Evolutionary conservation across 2,113 vertebrate species (phyloP).

Genomic region (Stigmatopora argus): DNA sequence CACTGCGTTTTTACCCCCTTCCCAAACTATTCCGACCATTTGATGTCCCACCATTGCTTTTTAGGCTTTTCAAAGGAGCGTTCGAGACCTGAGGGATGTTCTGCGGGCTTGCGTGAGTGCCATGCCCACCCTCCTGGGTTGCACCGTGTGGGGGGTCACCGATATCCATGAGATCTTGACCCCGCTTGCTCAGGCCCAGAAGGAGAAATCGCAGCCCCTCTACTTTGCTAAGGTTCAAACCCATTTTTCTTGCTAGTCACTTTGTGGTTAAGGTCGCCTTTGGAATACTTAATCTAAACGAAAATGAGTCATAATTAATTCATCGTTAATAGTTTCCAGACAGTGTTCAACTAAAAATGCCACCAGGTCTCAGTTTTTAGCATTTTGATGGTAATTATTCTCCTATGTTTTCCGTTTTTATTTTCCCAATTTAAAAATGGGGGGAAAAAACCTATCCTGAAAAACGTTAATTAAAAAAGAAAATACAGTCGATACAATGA

Average conservation of each 20-base stretch:
- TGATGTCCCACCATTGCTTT: neutral
- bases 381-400: too few relatives aligned
- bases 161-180: slow-evolving; percentile 76
- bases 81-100: slow-evolving; percentile 76
- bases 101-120: slow-evolving; percentile 74
- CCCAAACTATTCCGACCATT: neutral
- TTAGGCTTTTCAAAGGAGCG: slow-evolving; percentile 9
- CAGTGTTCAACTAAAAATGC: too few relatives aligned
- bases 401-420: too few relatives aligned
- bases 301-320: too few relatives aligned
- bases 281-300: too few relatives aligned
- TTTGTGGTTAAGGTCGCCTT: neutral
- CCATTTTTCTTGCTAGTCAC: slow-evolving; percentile 21
- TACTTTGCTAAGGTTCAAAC: slow-evolving; percentile 87
- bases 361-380: too few relatives aligned
- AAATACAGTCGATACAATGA: too few relatives aligned
- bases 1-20: neutral
- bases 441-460: too few relatives aligned
- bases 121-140: slow-evolving; percentile 71
- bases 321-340: too few relatives aligned
- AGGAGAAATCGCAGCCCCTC: slow-evolving; percentile 61
- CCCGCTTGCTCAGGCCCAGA: slow-evolving; percentile 59
- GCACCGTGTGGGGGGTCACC: slow-evolving; percentile 81
- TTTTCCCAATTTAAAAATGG: too few relatives aligned
- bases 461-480: too few relatives aligned